A percentile compares a stretch with the other conserved stretches of the same genome.
Conservation (phyloP, 2,797 vertebrate species). For the Sitta carolinensis region DNA sequence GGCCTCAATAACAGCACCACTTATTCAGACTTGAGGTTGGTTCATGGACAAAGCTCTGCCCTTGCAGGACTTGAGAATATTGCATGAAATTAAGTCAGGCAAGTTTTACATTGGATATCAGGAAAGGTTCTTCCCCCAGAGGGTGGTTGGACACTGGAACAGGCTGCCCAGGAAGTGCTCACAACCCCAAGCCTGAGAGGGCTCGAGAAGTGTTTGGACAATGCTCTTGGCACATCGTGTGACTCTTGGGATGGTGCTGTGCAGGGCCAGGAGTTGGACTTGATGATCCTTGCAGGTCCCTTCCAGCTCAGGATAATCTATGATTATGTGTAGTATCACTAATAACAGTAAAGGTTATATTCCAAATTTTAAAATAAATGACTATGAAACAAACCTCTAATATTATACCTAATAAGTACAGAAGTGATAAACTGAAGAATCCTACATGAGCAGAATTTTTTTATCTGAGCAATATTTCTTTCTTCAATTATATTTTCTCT, state of each 20-base stretch:
- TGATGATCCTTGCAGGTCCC: background rate
- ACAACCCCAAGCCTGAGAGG: background rate
- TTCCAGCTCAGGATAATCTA: background rate
- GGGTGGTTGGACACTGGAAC: background rate
- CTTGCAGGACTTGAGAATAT: background rate
- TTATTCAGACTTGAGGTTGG: background rate
- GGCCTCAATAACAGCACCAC: background rate
- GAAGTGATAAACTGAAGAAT: background rate
- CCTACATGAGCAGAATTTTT: background rate
- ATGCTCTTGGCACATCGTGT: accelerated
- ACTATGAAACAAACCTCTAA: background rate
- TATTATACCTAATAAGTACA: background rate
- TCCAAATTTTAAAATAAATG: background rate
- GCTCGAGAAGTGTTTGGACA: background rate
- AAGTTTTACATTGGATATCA: background rate
- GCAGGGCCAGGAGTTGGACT: background rate
- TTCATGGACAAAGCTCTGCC: background rate
- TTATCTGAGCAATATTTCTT: background rate
- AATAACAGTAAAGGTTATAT: background rate
- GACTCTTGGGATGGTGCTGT: background rate
- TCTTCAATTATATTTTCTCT: background rate
- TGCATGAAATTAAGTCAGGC: background rate
- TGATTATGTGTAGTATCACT: background rate
- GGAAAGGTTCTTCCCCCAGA: background rate
- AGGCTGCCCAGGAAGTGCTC: background rate